Evolutionary conservation across 2,113 vertebrate species (phyloP).

Genomic region (Rhodinocichla rosea): DNA sequence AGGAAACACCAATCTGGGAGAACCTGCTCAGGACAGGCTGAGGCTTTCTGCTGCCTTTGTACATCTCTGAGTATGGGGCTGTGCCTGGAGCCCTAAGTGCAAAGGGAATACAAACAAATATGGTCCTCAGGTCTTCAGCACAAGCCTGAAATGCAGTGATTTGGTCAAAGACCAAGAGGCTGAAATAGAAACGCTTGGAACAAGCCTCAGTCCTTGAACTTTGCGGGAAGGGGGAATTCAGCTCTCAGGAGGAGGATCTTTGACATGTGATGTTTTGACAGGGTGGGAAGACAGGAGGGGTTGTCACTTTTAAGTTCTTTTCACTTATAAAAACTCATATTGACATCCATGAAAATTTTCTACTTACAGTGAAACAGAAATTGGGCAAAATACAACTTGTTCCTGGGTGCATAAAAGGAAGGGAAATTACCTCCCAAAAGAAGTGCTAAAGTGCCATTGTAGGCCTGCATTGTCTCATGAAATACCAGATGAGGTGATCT

Average conservation of each 20-base stretch:
- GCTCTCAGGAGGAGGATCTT: constrained; percentile 27
- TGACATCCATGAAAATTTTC: neutral
- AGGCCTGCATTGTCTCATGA: neutral
- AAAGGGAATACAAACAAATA: neutral
- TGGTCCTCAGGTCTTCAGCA: neutral
- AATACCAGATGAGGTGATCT: neutral
- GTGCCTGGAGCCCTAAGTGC: neutral
- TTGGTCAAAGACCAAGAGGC: constrained; percentile 50
- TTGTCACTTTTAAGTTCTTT: neutral
- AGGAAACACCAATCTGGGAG: neutral
- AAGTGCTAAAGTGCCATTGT: neutral
- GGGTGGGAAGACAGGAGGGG: neutral
- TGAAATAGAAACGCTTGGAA: constrained; percentile 46
- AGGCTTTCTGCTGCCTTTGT: neutral
- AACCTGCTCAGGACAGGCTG: neutral
- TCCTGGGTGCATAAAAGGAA: neutral
- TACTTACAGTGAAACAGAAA: neutral
- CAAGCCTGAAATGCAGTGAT: neutral
- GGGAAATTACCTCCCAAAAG: neutral
- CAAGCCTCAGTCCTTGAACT: neutral
- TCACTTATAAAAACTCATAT: neutral
- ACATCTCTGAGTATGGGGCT: neutral
- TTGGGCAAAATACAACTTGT: neutral
- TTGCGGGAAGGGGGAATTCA: constrained; percentile 12
- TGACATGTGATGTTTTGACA: constrained; percentile 28